Evolutionary conservation across 2,113 vertebrate genomes (phyloP).

Genomic region (Leptosomus discolor): DNA sequence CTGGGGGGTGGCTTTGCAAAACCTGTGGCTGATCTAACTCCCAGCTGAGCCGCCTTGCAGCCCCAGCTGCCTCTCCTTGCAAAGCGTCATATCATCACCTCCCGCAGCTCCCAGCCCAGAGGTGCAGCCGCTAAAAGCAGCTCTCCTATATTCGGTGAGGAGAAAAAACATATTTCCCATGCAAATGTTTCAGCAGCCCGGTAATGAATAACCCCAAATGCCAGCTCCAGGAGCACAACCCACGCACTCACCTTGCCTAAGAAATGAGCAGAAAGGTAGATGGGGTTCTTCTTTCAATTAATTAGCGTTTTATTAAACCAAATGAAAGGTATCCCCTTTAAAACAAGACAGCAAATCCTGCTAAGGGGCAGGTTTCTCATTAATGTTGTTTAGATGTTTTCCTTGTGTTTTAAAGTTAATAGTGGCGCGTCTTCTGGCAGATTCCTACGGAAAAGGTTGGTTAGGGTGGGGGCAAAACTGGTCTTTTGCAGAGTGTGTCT

Average conservation of each 20-base stretch:
- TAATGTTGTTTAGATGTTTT: neutral
- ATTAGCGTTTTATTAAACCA: slow-evolving; percentile 27
- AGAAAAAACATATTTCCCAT: neutral
- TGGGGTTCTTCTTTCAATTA: neutral
- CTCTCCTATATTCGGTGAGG: neutral
- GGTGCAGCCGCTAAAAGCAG: neutral
- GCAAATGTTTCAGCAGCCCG: neutral
- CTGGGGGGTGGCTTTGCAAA: neutral
- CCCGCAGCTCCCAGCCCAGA: neutral
- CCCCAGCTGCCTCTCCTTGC: neutral
- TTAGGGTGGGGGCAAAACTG: slow-evolving; percentile 56
- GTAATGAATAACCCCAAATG: neutral
- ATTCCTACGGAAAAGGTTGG: slow-evolving; percentile 46
- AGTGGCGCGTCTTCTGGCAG: slow-evolving; percentile 41
- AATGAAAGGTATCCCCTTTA: neutral
- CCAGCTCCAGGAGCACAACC: neutral
- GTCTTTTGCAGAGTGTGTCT: slow-evolving; percentile 8
- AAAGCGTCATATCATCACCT: neutral
- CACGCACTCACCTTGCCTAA: neutral
- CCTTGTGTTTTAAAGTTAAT: slow-evolving; percentile 39
- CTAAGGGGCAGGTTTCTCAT: slow-evolving; percentile 6
- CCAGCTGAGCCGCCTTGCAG: neutral
- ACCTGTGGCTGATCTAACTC: neutral
- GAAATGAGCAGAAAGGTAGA: neutral
- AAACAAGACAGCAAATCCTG: slow-evolving; percentile 24